Percentiles rank a stretch among this genome's conserved stretches.
Evolutionary conservation across 1,140 invertebrate species (phyloP).

Genomic region (Venturia canescens): DNA sequence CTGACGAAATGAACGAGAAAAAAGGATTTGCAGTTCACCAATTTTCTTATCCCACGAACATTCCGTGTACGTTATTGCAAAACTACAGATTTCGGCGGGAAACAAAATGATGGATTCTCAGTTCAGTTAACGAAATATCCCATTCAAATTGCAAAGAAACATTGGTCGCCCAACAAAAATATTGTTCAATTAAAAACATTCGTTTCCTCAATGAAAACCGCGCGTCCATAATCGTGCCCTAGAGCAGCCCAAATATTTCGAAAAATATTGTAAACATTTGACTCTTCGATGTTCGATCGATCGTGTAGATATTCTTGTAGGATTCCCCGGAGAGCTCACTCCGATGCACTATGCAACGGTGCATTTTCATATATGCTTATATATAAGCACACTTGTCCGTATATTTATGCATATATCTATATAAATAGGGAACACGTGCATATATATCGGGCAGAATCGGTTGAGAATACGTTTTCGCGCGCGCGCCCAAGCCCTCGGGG

Average conservation of each 20-base stretch:
- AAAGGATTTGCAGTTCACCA: too few relatives aligned
- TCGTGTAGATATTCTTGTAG: neutral
- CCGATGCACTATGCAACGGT: neutral
- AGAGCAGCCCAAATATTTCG: neutral
- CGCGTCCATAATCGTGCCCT: too few relatives aligned
- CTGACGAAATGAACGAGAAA: too few relatives aligned
- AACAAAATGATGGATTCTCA: too few relatives aligned
- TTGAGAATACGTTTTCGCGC: slow-evolving; percentile 30
- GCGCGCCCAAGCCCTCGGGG: slow-evolving; percentile 61
- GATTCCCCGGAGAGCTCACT: neutral
- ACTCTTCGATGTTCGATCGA: neutral
- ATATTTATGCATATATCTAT: neutral
- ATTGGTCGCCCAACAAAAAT: too few relatives aligned
- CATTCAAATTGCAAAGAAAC: too few relatives aligned
- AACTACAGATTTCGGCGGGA: too few relatives aligned
- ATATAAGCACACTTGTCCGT: neutral
- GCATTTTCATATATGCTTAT: neutral
- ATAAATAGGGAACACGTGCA: slow-evolving; percentile 1
- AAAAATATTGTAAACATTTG: neutral
- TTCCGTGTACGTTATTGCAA: too few relatives aligned
- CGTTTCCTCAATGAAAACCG: too few relatives aligned
- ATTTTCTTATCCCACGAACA: too few relatives aligned
- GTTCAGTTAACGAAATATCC: too few relatives aligned
- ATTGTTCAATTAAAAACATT: too few relatives aligned
- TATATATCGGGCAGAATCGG: neutral